These are phyloP conservation scores for Gerris buenoi DNA, from an alignment of 1,140 invertebrate species.

Conservation along the genomic window DNA sequence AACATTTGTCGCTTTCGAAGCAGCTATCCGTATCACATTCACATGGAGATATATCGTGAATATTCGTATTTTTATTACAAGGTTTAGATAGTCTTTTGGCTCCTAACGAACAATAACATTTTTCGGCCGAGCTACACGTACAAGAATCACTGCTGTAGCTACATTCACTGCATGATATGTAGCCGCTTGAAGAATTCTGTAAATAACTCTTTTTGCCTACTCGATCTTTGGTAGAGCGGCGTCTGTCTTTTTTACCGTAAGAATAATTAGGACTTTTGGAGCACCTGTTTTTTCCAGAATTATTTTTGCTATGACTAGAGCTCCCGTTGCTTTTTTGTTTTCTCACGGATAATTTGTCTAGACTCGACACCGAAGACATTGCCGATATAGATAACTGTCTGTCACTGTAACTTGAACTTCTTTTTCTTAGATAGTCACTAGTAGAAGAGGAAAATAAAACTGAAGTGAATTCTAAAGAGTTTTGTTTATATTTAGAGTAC, in stretches of 20 bases:
- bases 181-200: conserved; percentile 29
- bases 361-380: neutral
- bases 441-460: conserved; percentile 34
- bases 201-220: conserved; percentile 5
- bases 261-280: neutral
- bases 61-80: neutral
- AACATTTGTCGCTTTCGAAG: conserved; percentile 74
- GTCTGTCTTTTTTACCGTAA: neutral
- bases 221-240: neutral
- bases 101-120: conserved; percentile 54
- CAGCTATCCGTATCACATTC: conserved; percentile 73
- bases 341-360: neutral
- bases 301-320: neutral
- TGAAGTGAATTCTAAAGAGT: conserved; percentile 35
- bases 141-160: conserved; percentile 66
- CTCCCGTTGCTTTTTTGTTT: neutral
- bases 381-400: neutral
- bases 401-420: neutral
- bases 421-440: conserved; percentile 45
- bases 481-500: conserved; percentile 20
- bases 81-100: neutral
- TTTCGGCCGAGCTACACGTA: conserved; percentile 52
- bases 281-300: too few species aligned
- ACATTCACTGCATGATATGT: conserved; percentile 73
- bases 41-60: conserved; percentile 28